Conservation (phyloP, 1,140 invertebrate genomes). For the Galleria mellonella region DNA sequence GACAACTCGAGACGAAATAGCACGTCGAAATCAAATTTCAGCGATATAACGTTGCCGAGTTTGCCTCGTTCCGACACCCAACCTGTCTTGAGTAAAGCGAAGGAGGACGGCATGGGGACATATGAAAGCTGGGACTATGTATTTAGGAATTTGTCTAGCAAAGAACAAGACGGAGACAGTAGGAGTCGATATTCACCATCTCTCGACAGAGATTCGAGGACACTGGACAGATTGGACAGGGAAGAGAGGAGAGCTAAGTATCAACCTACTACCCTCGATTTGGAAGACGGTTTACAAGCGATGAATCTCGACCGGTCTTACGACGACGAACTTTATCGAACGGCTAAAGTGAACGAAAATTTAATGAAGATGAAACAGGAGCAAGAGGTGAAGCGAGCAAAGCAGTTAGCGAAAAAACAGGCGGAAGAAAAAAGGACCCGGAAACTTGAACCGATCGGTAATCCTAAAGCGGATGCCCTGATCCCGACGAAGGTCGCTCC, state of each 20-base stretch:
- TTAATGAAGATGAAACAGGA: slow-evolving; percentile 70
- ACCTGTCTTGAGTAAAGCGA: slow-evolving; percentile 65
- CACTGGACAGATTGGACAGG: slow-evolving; percentile 53
- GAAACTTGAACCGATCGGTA: slow-evolving; percentile 42
- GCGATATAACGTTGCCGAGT: slow-evolving; percentile 51
- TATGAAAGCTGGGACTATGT: slow-evolving; percentile 87
- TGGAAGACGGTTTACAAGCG: slow-evolving; percentile 73
- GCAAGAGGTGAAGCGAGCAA: slow-evolving; percentile 50
- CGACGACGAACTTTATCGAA: slow-evolving; percentile 66
- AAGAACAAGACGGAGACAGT: slow-evolving; percentile 80
- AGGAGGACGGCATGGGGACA: slow-evolving; percentile 76
- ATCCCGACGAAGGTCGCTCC: slow-evolving; percentile 47
- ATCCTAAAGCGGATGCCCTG: slow-evolving; percentile 53
- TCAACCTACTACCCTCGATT: slow-evolving; percentile 66
- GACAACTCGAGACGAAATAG: slow-evolving; percentile 49
- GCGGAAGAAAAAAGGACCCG: slow-evolving; percentile 39
- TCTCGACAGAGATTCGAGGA: slow-evolving; percentile 62
- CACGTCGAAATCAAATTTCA: slow-evolving; percentile 53
- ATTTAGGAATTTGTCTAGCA: slow-evolving; percentile 82
- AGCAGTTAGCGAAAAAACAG: slow-evolving; percentile 43
- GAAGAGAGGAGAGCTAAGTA: slow-evolving; percentile 55
- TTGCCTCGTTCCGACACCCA: slow-evolving; percentile 65
- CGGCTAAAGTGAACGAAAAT: slow-evolving; percentile 74
- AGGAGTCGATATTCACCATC: slow-evolving; percentile 76
- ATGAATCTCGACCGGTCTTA: slow-evolving; percentile 58